Evolutionary conservation across 1,140 invertebrate genomes (phyloP).

Genomic region (Heliothis subflexa): DNA sequence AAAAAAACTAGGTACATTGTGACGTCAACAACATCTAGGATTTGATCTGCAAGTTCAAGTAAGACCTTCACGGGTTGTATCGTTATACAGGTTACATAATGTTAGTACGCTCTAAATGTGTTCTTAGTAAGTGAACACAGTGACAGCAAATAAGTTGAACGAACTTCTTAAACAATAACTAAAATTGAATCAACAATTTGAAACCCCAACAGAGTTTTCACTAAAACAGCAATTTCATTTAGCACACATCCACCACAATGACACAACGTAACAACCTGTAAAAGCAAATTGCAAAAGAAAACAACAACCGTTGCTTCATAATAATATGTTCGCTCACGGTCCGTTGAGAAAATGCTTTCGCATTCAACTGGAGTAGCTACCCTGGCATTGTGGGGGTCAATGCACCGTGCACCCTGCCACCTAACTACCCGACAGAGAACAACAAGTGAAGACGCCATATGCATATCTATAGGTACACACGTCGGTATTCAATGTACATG

Average conservation of each 20-base stretch:
- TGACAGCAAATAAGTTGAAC: not conserved
- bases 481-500: constrained; percentile 32
- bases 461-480: not conserved
- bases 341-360: constrained; percentile 67
- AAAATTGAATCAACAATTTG: not conserved
- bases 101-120: too few species aligned
- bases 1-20: too few species aligned
- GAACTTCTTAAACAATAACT: not conserved
- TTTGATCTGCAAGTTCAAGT: too few species aligned
- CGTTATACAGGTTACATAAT: too few species aligned
- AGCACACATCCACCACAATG: constrained; percentile 10
- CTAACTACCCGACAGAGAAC: constrained; percentile 36
- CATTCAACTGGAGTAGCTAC: constrained; percentile 60
- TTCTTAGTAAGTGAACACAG: not conserved
- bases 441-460: constrained; percentile 38
- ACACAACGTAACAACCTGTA: constrained; percentile 19
- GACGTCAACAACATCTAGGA: too few species aligned
- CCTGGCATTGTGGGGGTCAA: constrained; percentile 59
- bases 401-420: constrained; percentile 51
- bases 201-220: not conserved
- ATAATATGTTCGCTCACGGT: constrained; percentile 52
- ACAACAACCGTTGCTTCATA: constrained; percentile 22
- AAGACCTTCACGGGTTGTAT: too few species aligned
- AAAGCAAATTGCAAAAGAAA: constrained; percentile 33
- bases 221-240: constrained; percentile 4